phyloP scores from a whole-genome alignment of 2,888 invertebrate genomes.

The Drosophila yooni region DNA sequence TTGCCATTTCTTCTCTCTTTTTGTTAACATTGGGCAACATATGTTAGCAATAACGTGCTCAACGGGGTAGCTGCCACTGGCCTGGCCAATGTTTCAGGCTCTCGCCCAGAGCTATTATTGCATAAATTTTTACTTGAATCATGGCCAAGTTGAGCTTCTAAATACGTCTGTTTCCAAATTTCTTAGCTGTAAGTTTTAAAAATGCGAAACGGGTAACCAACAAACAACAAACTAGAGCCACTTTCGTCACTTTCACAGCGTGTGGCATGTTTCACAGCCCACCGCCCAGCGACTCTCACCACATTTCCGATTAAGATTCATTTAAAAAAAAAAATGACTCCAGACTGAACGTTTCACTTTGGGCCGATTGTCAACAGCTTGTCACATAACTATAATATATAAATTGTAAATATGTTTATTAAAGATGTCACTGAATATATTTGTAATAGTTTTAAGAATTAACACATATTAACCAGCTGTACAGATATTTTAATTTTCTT shows the following conservation, averaged over 20 bases:
- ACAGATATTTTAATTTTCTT: neutral
- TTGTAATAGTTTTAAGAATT: neutral
- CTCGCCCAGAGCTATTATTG: constrained; percentile 61
- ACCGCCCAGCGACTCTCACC: neutral
- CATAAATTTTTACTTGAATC: constrained; percentile 72
- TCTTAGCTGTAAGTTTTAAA: constrained; percentile 42
- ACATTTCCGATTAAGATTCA: neutral
- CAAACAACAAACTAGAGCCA: constrained; percentile 53
- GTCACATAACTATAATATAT: neutral
- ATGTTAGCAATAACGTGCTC: constrained; percentile 72
- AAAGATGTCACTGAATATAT: neutral
- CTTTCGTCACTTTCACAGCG: constrained; percentile 58
- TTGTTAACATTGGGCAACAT: constrained; percentile 71
- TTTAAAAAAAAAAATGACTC: neutral
- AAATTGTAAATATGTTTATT: neutral
- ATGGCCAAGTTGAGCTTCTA: constrained; percentile 28
- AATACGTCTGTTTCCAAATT: constrained; percentile 32
- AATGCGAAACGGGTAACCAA: constrained; percentile 35
- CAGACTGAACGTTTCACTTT: neutral
- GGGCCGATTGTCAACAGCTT: neutral
- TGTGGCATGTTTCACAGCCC: constrained; percentile 48
- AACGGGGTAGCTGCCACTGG: constrained; percentile 22
- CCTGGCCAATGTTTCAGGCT: constrained; percentile 22
- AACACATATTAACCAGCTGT: neutral
- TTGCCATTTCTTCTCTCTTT: constrained; percentile 24